These are phyloP conservation scores for Diarsia brunnea DNA, from an alignment of 2,888 invertebrate genomes.

Conservation along the genomic window DNA sequence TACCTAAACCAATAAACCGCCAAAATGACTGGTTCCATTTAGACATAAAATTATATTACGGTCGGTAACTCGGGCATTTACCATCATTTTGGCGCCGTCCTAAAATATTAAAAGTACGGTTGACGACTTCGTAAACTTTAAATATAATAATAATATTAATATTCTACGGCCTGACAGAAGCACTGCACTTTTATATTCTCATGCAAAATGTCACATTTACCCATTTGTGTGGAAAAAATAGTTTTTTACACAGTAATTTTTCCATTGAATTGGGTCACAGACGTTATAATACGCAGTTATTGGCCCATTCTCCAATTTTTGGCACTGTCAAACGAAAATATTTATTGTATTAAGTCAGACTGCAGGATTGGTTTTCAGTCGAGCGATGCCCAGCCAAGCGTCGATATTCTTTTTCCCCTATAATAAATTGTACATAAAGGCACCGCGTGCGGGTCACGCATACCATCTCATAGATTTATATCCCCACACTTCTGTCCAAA, in stretches of 20 bases:
- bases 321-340: slow-evolving; percentile 64
- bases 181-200: slow-evolving; percentile 16
- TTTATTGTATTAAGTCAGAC: slow-evolving; percentile 71
- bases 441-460: slow-evolving; percentile 87
- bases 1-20: slow-evolving; percentile 8
- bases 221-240: slow-evolving; percentile 25
- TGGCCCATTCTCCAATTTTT: slow-evolving; percentile 64
- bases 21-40: slow-evolving; percentile 30
- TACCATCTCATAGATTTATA: slow-evolving; percentile 89
- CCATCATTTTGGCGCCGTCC: slow-evolving; percentile 37
- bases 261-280: slow-evolving; percentile 58
- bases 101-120: slow-evolving; percentile 52
- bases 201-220: slow-evolving; percentile 20
- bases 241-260: slow-evolving; percentile 38
- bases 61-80: slow-evolving; percentile 33
- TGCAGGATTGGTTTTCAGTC: slow-evolving; percentile 73
- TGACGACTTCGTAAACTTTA: slow-evolving; percentile 51
- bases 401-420: slow-evolving; percentile 79
- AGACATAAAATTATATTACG: slow-evolving; percentile 44
- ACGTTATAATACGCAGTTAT: slow-evolving; percentile 53
- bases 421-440: slow-evolving; percentile 88
- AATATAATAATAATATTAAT: slow-evolving; percentile 35
- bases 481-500: slow-evolving; percentile 89
- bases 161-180: slow-evolving; percentile 3
- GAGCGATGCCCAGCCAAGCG: slow-evolving; percentile 76